These are phyloP conservation scores for Pterocles orientalis DNA, from an alignment of 2,113 vertebrate species.

Conservation along the genomic window DNA sequence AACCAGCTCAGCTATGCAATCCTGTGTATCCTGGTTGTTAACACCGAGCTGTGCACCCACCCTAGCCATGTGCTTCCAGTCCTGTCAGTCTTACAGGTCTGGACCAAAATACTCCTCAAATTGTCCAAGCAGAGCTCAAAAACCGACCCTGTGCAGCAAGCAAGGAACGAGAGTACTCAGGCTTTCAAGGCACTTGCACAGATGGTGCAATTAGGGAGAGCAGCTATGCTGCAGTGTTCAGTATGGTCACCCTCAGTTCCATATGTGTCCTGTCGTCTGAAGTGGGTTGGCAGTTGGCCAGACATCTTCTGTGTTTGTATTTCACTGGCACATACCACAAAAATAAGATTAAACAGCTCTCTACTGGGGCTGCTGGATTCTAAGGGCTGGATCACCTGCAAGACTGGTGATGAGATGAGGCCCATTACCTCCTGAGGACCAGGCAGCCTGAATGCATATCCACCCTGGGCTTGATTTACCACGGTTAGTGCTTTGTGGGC, in stretches of 20 bases:
- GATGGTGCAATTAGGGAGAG: slow-evolving; percentile 32
- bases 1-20: neutral
- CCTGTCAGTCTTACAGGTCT: neutral
- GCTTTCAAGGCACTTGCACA: neutral
- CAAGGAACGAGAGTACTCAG: neutral
- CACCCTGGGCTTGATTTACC: neutral
- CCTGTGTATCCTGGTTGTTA: neutral
- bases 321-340: neutral
- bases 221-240: neutral
- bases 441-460: neutral
- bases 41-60: neutral
- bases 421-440: neutral
- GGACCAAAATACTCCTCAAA: neutral
- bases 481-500: neutral
- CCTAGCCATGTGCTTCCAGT: neutral
- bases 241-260: slow-evolving; percentile 16
- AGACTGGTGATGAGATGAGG: neutral
- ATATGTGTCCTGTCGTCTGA: slow-evolving; percentile 9
- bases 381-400: neutral
- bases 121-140: neutral
- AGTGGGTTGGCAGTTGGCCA: neutral
- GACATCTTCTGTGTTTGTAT: neutral
- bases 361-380: neutral
- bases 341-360: neutral
- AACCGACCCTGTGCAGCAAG: neutral